Evolutionary conservation across 2,797 vertebrate species (phyloP), one percentile per base, ranked within the genome.

Genomic region (Pteropus rufus): DNA sequence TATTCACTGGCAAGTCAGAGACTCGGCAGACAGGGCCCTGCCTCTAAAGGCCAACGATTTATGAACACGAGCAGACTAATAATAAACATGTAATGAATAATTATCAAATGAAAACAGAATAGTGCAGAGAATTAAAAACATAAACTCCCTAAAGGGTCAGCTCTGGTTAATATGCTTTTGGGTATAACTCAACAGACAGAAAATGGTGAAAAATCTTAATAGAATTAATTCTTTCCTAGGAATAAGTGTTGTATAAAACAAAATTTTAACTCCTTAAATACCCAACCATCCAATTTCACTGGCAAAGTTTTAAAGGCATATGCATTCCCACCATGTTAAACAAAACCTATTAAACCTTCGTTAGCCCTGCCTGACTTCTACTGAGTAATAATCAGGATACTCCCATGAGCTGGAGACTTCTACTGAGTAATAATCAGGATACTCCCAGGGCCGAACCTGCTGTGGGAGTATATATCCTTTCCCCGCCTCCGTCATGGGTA

Each of bases 1-100:
- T 89, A 24, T 80, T 96, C 39, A 81, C 36, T 81, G 62, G 52
- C 56, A 92, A 93, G 14, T 84, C 41, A 89, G 46, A 91, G 41
- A 75, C 46, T 92, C 58, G 54, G 46, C 21, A 89, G 39, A 87
- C 24, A 97, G n/a, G 10, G 16, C 10, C 10, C 34, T 86, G 52
- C 14, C 49, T 90, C 72, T 41, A 65, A 60, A 90, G 23, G 6
- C 77, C 7, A 7, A 44, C 2, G 21, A 44, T 77, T 92, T 85
- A 95, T 81, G 67, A 94, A 54, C 7, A 52, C 9, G 58, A 76
- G 18, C 18, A 54, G 16, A 52, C 54, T 58, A 64, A 82, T 73
- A 79, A 86, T 39, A 85, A 65, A 4, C 1, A 76, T 58, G 2
- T 31, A 62, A 52, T 87, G 41, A 76, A 75, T 91, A 90, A 93